Base-by-base conservation (phyloP, 2,113 vertebrate species). In the Malurus alboscapulatus region DNA sequence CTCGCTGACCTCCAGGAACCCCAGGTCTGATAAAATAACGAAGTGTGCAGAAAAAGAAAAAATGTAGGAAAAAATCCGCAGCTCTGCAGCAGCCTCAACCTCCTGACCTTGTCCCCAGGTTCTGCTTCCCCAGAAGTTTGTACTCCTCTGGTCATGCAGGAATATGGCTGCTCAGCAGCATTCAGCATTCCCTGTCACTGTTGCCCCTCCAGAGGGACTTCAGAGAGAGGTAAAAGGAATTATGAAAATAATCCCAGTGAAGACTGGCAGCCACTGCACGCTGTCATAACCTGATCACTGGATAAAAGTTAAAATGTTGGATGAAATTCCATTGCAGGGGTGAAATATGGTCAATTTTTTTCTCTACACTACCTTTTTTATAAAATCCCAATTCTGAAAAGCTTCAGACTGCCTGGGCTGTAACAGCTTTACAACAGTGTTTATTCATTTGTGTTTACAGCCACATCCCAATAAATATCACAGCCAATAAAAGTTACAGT, bases 381-480 rank as follows among this genome's bases (percentile, higher is more conserved):
- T 77, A 84, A 93, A 73, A 58, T 48, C 82, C 84, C 81, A 87
- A 22, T 92, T 54, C 55, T 61, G 88, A 85, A 91, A 75, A 67
- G 76, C 74, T 96, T 84, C 90, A 80, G 72, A 69, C 66, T 86
- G 47, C 32, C 76, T 63, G 44, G 21, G 42, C 65, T 92, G 51
- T 93, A 67, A 90, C 81, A 90, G 73, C 73, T 91, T 90, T 93
- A 84, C 53, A 66, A 62, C 54, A 80, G 66, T 51, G 94, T 91
- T 90, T 73, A 75, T 68, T 90, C 22, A 62, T 74, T 88, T 93
- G 71, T 94, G 17, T 76, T 80, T 80, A 55, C 50, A 96, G 93
- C 83, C 86, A 85, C 77, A 84, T 73, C 80, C 68, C 80, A 94
- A 61, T 82, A 87, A 72, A 61, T 44, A 89, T n/a, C 66, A 84